Evolutionary conservation across 2,888 invertebrate species (phyloP).

Genomic region (Heteropelma amictum): DNA sequence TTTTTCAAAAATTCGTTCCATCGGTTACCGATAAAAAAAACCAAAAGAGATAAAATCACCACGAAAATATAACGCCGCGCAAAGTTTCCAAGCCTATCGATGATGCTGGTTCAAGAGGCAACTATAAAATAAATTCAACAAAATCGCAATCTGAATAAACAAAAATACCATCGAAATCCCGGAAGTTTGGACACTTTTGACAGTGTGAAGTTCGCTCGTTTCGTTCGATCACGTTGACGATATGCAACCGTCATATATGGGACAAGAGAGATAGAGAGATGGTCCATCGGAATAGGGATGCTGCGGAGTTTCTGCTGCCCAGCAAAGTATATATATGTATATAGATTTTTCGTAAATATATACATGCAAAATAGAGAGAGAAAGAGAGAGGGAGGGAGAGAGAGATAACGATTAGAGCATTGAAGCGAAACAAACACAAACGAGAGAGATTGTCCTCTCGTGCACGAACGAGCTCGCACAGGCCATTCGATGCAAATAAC

Average conservation of each 20-base stretch:
- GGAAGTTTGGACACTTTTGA: slow-evolving; percentile 48
- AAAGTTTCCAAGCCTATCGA: background rate
- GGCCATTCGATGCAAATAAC: slow-evolving; percentile 55
- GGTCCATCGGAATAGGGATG: slow-evolving; percentile 14
- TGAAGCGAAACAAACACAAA: slow-evolving; percentile 16
- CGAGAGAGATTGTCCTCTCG: slow-evolving; percentile 26
- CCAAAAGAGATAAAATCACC: too few relatives aligned
- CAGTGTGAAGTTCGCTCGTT: slow-evolving; percentile 39
- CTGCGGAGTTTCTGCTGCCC: slow-evolving; percentile 13
- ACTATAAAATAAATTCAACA: background rate
- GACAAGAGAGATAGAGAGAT: background rate
- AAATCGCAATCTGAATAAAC: background rate
- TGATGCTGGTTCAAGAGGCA: background rate
- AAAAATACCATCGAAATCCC: slow-evolving; percentile 20
- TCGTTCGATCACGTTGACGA: slow-evolving; percentile 48
- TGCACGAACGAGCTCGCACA: slow-evolving; percentile 52
- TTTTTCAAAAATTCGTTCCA: too few relatives aligned
- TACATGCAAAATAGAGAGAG: background rate
- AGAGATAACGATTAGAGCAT: background rate
- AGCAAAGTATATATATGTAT: background rate
- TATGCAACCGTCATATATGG: slow-evolving; percentile 12
- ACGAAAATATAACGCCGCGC: background rate
- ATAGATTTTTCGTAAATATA: slow-evolving; percentile 26
- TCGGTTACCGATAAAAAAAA: too few relatives aligned
- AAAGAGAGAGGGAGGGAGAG: background rate